phyloP scores from a whole-genome alignment of 2,888 invertebrate species.

The Agrotis ipsilon region DNA sequence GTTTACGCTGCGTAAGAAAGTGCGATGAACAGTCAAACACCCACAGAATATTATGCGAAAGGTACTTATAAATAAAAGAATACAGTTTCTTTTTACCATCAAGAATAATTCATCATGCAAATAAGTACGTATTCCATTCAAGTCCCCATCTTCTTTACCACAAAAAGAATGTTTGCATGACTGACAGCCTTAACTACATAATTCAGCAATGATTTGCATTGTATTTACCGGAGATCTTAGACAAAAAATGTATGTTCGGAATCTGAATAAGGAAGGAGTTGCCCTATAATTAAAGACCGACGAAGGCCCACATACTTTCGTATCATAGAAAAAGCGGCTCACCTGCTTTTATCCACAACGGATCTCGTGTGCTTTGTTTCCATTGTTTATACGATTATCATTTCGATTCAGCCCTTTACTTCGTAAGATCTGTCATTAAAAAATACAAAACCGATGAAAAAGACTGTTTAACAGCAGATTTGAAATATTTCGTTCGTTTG shows the following conservation, averaged over 20 bases:
- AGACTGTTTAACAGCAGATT: too few species aligned
- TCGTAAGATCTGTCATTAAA: not conserved
- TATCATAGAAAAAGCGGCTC: conserved; percentile 82
- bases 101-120: conserved; percentile 44
- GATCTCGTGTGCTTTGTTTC: conserved; percentile 72
- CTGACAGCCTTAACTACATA: conserved; percentile 43
- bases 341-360: conserved; percentile 81
- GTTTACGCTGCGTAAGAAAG: not conserved
- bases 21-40: too few species aligned
- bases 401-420: not conserved
- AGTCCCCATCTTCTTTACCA: conserved; percentile 6
- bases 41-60: too few species aligned
- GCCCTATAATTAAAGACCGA: conserved; percentile 83
- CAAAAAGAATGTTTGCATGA: conserved; percentile 52
- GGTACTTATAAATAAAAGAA: not conserved
- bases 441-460: too few species aligned
- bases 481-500: too few species aligned
- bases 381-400: conserved; percentile 61
- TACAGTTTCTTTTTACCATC: conserved; percentile 36
- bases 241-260: conserved; percentile 53
- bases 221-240: conserved; percentile 43
- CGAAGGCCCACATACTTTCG: conserved; percentile 82
- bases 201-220: conserved; percentile 33
- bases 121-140: conserved; percentile 27
- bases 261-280: conserved; percentile 79